Evolutionary conservation across 2,797 vertebrate genomes (phyloP).

Genomic region (Moxostoma hubbsi): DNA sequence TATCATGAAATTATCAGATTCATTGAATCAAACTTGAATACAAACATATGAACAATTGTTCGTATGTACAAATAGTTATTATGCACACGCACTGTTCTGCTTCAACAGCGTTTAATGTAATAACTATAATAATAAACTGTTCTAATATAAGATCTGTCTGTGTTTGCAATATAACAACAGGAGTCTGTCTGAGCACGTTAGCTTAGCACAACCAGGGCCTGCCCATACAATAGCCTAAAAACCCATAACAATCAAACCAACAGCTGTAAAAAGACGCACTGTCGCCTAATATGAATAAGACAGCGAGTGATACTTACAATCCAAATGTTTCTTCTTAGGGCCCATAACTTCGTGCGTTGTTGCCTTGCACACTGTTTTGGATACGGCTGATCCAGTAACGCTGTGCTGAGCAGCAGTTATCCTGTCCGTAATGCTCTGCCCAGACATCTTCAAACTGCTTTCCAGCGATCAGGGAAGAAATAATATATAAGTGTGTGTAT

Average conservation of each 20-base stretch:
- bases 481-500: slow-evolving; percentile 6
- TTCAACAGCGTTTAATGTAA: neutral
- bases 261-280: slow-evolving; percentile 26
- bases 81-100: neutral
- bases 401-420: slow-evolving; percentile 95
- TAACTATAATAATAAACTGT: too few species aligned
- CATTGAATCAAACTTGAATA: neutral
- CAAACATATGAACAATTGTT: neutral
- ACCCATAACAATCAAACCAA: slow-evolving; percentile 35
- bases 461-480: slow-evolving; percentile 29
- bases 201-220: slow-evolving; percentile 51
- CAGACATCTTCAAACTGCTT: slow-evolving; percentile 83
- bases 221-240: slow-evolving; percentile 35
- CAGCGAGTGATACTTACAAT: slow-evolving; percentile 82
- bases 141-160: neutral
- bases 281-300: neutral
- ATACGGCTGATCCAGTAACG: slow-evolving; percentile 89
- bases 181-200: slow-evolving; percentile 25
- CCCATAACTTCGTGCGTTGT: slow-evolving; percentile 91
- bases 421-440: slow-evolving; percentile 93
- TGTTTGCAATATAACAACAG: neutral
- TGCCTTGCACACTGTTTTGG: slow-evolving; percentile 92
- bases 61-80: neutral
- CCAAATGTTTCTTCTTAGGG: slow-evolving; percentile 92
- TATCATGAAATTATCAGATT: neutral